These are phyloP conservation scores for Callyntrura sp. DNA, from an alignment of 2,888 invertebrate genomes.

Conservation along the genomic window DNA sequence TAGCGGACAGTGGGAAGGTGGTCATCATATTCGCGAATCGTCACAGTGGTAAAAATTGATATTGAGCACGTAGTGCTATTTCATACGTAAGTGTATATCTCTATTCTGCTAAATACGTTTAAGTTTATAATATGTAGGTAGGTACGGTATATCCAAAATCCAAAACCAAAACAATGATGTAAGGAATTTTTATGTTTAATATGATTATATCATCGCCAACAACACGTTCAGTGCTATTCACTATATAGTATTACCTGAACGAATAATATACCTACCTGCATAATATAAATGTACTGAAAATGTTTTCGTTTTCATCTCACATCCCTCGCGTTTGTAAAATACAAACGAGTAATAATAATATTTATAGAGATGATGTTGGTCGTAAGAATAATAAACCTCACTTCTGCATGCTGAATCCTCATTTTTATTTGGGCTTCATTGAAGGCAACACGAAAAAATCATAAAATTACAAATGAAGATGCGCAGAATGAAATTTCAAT, in stretches of 20 bases:
- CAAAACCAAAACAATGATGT: no score
- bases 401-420: conserved; percentile 43
- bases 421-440: conserved; percentile 30
- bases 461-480: conserved; percentile 59
- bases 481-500: conserved; percentile 54
- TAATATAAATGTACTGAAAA: conserved; percentile 28
- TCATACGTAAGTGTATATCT: not conserved
- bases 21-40: not conserved
- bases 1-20: conserved; percentile 10
- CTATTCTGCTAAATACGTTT: not conserved
- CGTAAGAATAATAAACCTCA: conserved; percentile 19
- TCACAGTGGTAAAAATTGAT: not conserved
- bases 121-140: not conserved
- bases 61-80: not conserved
- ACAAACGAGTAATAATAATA: not conserved
- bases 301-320: conserved; percentile 72
- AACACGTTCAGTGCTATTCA: not conserved
- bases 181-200: conserved; percentile 28
- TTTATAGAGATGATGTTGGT: conserved; percentile 41
- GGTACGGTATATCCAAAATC: not conserved
- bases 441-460: conserved; percentile 54
- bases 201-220: conserved; percentile 49
- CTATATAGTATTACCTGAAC: not conserved
- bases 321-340: conserved; percentile 20
- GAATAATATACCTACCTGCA: not conserved